phyloP scores from a whole-genome alignment of 2,113 vertebrate genomes.

The Sander vitreus region DNA sequence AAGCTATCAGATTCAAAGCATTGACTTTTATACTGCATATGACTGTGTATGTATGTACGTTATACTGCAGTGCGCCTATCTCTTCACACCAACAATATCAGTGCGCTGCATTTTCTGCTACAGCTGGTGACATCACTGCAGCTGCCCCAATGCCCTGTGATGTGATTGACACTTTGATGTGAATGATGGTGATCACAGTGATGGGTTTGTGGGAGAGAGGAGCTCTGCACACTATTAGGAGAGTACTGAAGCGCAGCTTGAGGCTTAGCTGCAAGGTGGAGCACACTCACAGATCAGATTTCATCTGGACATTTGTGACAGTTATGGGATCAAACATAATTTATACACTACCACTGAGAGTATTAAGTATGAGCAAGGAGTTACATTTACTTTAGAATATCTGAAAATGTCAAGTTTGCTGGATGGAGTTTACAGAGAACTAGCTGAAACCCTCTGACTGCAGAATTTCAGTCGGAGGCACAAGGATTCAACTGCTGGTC shows the following conservation, averaged over 20 bases:
- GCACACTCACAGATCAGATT: conserved; percentile 42
- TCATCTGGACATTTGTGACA: conserved; percentile 38
- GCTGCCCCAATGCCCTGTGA: conserved; percentile 30
- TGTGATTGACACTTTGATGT: conserved; percentile 69
- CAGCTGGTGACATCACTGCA: conserved; percentile 31
- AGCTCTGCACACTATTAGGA: conserved; percentile 34
- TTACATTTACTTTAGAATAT: conserved; percentile 27
- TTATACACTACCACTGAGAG: conserved; percentile 21
- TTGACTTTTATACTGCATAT: background rate
- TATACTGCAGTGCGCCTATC: background rate
- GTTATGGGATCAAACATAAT: conserved; percentile 40
- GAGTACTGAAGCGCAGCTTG: conserved; percentile 2
- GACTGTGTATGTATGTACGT: background rate
- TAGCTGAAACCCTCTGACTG: conserved; percentile 29
- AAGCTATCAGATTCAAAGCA: background rate
- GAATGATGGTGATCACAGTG: conserved; percentile 50
- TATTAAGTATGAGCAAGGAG: conserved; percentile 10
- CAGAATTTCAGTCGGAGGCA: conserved; percentile 32
- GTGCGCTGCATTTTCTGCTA: conserved; percentile 9
- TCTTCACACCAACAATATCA: conserved; percentile 2
- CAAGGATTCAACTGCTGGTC: conserved; percentile 43
- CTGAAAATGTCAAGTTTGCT: conserved; percentile 30
- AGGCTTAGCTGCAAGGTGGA: conserved; percentile 32
- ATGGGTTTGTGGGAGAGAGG: conserved; percentile 47
- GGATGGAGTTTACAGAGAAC: conserved; percentile 14